Conservation (phyloP, 2,888 invertebrate genomes). For the Aromia moschata region DNA sequence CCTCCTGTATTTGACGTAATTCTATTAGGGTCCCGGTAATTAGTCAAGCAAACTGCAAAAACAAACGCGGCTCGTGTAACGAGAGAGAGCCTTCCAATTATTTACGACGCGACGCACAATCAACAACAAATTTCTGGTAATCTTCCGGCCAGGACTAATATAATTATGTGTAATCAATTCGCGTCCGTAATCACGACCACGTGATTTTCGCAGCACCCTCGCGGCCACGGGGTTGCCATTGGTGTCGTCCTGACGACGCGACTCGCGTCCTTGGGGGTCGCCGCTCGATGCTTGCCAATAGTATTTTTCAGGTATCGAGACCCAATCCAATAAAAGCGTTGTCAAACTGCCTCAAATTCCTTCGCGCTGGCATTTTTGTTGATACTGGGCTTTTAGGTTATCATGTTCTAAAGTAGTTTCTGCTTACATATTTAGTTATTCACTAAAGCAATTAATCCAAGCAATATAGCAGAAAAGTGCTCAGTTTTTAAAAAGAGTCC, state of each 20-base stretch:
- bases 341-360: too few relatives aligned
- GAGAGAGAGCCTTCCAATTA: background rate
- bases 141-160: slow-evolving; percentile 7
- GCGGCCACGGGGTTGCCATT: background rate
- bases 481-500: too few relatives aligned
- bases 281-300: too few relatives aligned
- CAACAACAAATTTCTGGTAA: slow-evolving; percentile 12
- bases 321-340: too few relatives aligned
- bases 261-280: background rate
- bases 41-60: background rate
- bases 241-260: slow-evolving; percentile 13
- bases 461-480: too few relatives aligned
- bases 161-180: slow-evolving; percentile 17
- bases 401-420: too few relatives aligned
- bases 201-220: slow-evolving; percentile 8
- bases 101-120: background rate
- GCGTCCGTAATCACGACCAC: slow-evolving; percentile 8
- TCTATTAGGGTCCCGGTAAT: background rate
- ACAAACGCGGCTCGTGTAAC: background rate
- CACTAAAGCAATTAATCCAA: too few relatives aligned
- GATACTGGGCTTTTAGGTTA: too few relatives aligned
- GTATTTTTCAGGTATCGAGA: too few relatives aligned
- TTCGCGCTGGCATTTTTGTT: too few relatives aligned
- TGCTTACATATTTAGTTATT: too few relatives aligned
- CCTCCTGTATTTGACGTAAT: background rate